These are phyloP conservation scores for Lithophane socia DNA, from an alignment of 2,888 invertebrate genomes.

Conservation along the genomic window DNA sequence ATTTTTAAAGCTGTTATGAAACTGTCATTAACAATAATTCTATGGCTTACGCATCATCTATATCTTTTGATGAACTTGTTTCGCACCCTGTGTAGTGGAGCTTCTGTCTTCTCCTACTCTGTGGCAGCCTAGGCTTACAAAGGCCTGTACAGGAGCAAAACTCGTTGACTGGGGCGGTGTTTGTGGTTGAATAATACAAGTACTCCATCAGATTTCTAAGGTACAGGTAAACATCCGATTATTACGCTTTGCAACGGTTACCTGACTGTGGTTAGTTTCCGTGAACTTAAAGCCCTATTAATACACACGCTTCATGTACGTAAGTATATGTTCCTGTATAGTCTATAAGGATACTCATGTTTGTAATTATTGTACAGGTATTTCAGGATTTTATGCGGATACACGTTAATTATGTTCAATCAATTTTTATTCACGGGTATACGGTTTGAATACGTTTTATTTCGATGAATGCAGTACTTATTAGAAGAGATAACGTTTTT, in stretches of 20 bases:
- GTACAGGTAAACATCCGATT: slow-evolving; percentile 51
- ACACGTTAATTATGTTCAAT: neutral
- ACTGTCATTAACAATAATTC: neutral
- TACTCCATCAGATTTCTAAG: slow-evolving; percentile 55
- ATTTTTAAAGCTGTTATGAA: neutral
- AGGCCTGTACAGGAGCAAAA: slow-evolving; percentile 64
- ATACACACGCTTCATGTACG: slow-evolving; percentile 9
- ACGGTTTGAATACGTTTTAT: neutral
- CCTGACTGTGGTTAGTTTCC: slow-evolving; percentile 24
- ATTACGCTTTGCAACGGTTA: slow-evolving; percentile 37
- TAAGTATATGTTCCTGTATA: neutral
- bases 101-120: slow-evolving; percentile 13
- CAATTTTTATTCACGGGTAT: neutral
- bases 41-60: neutral
- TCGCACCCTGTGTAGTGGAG: neutral
- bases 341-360: neutral
- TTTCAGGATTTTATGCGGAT: neutral
- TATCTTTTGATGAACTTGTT: neutral
- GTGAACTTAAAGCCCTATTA: slow-evolving; percentile 24
- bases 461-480: neutral
- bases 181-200: slow-evolving; percentile 75
- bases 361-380: slow-evolving; percentile 1
- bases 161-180: slow-evolving; percentile 59
- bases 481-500: neutral
- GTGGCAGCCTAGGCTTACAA: slow-evolving; percentile 57